A percentile compares a stretch with the other conserved stretches of the same genome.
Evolutionary conservation across 2,797 vertebrate genomes (phyloP).

Genomic region (Rousettus madagascariensis): DNA sequence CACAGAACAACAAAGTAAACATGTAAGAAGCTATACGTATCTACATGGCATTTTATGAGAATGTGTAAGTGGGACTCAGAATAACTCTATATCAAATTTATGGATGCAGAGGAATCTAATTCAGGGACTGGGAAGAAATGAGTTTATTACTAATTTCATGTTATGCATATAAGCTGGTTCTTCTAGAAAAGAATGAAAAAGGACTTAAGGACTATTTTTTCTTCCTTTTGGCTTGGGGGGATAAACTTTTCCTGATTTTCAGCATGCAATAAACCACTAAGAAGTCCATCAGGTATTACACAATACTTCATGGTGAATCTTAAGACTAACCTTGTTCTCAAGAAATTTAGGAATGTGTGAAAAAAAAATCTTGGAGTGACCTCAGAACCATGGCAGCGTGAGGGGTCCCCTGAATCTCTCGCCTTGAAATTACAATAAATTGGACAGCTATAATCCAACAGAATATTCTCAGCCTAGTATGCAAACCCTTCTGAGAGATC

Average conservation of each 20-base stretch:
- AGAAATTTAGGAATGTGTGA: not conserved
- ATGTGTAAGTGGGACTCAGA: not conserved
- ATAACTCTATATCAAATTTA: not conserved
- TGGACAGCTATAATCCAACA: too few relatives aligned
- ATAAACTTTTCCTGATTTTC: not conserved
- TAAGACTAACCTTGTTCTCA: not conserved
- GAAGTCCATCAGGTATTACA: not conserved
- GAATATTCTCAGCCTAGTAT: too few relatives aligned
- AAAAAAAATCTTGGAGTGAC: not conserved
- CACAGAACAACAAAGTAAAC: not conserved
- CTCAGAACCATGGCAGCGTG: too few relatives aligned
- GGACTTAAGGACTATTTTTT: not conserved
- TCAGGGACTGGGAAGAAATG: not conserved
- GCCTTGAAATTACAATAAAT: too few relatives aligned
- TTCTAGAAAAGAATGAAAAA: not conserved
- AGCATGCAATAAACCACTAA: not conserved
- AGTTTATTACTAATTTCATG: not conserved
- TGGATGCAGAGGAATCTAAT: not conserved
- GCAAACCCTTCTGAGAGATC: too few relatives aligned
- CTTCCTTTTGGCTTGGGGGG: not conserved
- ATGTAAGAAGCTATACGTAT: rapidly evolving
- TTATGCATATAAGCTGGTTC: not conserved
- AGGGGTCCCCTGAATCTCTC: too few relatives aligned
- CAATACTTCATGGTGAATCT: not conserved
- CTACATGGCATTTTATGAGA: not conserved